Evolutionary conservation across 2,888 invertebrate genomes (phyloP).

Genomic region (Glaucopsyche alexis): DNA sequence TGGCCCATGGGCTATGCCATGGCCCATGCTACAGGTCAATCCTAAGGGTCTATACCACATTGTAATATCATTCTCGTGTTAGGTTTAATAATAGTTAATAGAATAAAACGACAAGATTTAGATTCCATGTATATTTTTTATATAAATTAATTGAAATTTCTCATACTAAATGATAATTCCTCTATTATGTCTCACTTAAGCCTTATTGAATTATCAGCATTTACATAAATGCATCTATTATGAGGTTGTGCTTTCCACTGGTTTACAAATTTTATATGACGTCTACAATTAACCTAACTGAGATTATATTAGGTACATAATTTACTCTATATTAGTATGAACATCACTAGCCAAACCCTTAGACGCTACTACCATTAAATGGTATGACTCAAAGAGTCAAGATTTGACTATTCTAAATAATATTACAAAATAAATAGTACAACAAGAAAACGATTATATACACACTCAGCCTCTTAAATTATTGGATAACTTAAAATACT

Average conservation of each 20-base stretch:
- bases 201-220: slow-evolving; percentile 58
- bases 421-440: slow-evolving; percentile 63
- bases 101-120: slow-evolving; percentile 54
- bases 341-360: slow-evolving; percentile 59
- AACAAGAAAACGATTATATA: slow-evolving; percentile 61
- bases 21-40: too few relatives aligned
- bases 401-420: slow-evolving; percentile 48
- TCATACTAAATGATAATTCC: slow-evolving; percentile 61
- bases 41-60: too few relatives aligned
- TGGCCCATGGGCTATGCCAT: too few relatives aligned
- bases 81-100: background rate
- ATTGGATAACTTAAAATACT: slow-evolving; percentile 39
- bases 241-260: slow-evolving; percentile 22
- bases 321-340: slow-evolving; percentile 55
- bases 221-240: slow-evolving; percentile 39
- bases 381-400: slow-evolving; percentile 48
- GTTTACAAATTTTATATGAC: slow-evolving; percentile 37
- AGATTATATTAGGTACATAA: slow-evolving; percentile 73
- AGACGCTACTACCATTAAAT: slow-evolving; percentile 57
- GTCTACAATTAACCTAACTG: slow-evolving; percentile 57
- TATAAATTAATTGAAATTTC: slow-evolving; percentile 76
- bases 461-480: slow-evolving; percentile 67
- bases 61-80: too few relatives aligned
- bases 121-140: slow-evolving; percentile 75
- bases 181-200: slow-evolving; percentile 70